Evolutionary conservation across 1,140 invertebrate genomes (phyloP), one percentile per base, ranked within the genome.

Genomic region (Drosophila paulistorum): DNA sequence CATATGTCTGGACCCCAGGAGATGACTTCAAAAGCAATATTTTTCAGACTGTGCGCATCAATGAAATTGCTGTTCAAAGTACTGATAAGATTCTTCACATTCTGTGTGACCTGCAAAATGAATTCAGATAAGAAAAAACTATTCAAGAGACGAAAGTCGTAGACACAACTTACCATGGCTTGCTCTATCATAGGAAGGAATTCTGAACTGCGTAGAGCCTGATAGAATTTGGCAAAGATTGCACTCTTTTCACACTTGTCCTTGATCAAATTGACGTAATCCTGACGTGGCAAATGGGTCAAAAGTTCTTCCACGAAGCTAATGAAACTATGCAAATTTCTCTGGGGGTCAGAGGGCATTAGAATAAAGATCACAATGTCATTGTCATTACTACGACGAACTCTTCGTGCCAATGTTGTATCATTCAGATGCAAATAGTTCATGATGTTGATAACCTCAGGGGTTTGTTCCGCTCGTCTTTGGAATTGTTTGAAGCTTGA

Each of bases 341-440:
- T 17, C 1, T 6, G 1, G 0, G 45, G 3, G 0, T 0, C 0
- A 17, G 57, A 17, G 2, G 74, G 68, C 5, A 86, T 20, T 4
- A 85, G 65, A 1, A 87, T 69, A 3, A 87, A 35, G 1, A 79
- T 11, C 7, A 82, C 20, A 23, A 68, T 62, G 33, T 73, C 74
- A 6, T 42, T 30, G 2, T 37, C 30, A n/a, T 51, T 13, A 51
- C 39, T 35, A 17, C 59, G 42, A 5, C 35, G 65, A 2, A 30
- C 51, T n/a, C 17, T 48, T 17, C 20, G 14, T 10, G 5, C 13
- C n/a, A 1, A 39, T 57, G 9, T 54, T 10, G 77, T 86, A 20
- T 71, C 81, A 33, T 80, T 90, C 20, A 91, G 60, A 73, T 91
- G 90, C 69, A 87, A 58, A 73, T 72, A 91, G 20, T 84, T 84